phyloP scores from a whole-genome alignment of 2,113 vertebrate genomes.

The Stegostoma tigrinum region DNA sequence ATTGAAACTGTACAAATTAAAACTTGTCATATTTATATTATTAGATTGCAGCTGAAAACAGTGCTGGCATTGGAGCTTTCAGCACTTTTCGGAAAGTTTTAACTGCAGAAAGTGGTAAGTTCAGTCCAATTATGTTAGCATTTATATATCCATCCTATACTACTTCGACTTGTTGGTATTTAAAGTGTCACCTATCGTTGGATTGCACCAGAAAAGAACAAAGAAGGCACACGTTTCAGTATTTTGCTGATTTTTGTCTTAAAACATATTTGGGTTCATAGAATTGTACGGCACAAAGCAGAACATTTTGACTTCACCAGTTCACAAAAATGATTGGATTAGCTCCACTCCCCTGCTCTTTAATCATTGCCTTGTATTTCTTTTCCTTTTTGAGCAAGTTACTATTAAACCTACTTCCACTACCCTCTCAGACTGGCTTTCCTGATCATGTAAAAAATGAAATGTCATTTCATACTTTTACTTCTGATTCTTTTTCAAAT shows the following conservation, averaged over 20 bases:
- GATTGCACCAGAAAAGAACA: background rate
- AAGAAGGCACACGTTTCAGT: background rate
- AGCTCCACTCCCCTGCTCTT: background rate
- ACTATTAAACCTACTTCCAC: background rate
- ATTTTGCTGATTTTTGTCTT: background rate
- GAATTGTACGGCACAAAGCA: background rate
- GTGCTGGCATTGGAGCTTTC: conserved; percentile 71
- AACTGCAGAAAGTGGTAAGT: conserved; percentile 88
- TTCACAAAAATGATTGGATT: background rate
- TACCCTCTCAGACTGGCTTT: background rate
- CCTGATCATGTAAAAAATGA: background rate
- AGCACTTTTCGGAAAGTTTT: conserved; percentile 83
- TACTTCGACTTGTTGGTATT: background rate
- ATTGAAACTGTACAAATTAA: no score
- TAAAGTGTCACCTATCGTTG: background rate
- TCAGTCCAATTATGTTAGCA: background rate
- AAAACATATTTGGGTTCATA: background rate
- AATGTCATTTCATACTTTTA: background rate
- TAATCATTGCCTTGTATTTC: background rate
- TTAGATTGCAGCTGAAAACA: conserved; percentile 83
- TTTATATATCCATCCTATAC: background rate
- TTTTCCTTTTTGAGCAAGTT: background rate
- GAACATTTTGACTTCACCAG: background rate
- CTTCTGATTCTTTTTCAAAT: background rate
- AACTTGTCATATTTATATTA: conserved; percentile 41